Conservation (phyloP, 1,140 invertebrate genomes). For the Lineus longissimus region DNA sequence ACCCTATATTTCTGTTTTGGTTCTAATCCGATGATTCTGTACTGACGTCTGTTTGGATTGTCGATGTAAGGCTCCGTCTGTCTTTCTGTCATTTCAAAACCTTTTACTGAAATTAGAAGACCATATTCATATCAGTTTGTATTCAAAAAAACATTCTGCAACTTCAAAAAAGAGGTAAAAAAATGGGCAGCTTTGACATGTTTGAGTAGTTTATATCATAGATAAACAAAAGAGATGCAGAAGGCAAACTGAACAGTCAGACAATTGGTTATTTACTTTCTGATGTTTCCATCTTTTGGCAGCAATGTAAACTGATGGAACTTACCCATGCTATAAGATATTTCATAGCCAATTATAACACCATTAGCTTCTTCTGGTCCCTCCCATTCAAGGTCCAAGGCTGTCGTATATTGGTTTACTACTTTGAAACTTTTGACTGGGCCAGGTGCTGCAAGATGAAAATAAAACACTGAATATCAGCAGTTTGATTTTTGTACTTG, state of each 20-base stretch:
- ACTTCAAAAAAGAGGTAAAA: too few species aligned
- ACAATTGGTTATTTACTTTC: too few species aligned
- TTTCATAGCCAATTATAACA: constrained; percentile 83
- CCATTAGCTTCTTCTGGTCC: constrained; percentile 93
- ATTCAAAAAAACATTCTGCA: too few species aligned
- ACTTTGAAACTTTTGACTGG: constrained; percentile 78
- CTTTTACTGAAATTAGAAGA: constrained; percentile 50
- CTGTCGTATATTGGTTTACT: constrained; percentile 80
- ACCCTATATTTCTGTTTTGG: constrained; percentile 86
- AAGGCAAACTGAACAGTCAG: too few species aligned
- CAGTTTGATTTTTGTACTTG: too few species aligned
- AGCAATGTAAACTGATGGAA: too few species aligned
- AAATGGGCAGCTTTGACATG: too few species aligned
- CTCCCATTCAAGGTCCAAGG: constrained; percentile 85
- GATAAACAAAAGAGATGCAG: too few species aligned
- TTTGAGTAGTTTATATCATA: too few species aligned
- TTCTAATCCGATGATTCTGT: constrained; percentile 78
- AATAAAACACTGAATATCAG: too few species aligned
- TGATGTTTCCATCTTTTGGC: too few species aligned
- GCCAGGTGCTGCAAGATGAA: constrained; percentile 67
- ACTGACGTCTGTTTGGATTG: constrained; percentile 69
- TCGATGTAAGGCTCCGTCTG: constrained; percentile 65
- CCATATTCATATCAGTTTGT: too few species aligned
- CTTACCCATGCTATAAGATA: constrained; percentile 81
- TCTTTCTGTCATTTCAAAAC: constrained; percentile 63